These are phyloP conservation scores for Pocillopora damicornis DNA, from an alignment of 64 coral and sea anemone genomes.

Conservation along the genomic window DNA sequence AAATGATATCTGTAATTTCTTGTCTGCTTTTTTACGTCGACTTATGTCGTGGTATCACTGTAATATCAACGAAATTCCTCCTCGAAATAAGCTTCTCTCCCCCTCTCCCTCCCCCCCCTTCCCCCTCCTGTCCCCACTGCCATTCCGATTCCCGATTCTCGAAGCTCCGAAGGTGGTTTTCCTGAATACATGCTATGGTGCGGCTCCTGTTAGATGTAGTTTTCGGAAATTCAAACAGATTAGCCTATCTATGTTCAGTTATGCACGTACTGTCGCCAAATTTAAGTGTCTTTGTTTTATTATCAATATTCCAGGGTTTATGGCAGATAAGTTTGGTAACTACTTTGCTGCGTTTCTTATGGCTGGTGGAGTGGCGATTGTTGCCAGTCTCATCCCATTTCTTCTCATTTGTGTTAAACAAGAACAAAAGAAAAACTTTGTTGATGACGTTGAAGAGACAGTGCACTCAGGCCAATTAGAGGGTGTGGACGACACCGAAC, in stretches of 20 bases:
- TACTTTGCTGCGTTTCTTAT: slow-evolving; percentile 24
- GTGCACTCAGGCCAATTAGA: no score
- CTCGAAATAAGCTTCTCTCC: not conserved
- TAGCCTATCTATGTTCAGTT: not conserved
- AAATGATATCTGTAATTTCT: no score
- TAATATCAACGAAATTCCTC: not conserved
- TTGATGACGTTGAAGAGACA: not conserved
- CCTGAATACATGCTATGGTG: no score
- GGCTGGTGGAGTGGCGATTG: slow-evolving; percentile 14
- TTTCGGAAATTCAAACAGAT: no score
- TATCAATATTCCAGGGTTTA: not conserved
- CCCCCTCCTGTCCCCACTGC: not conserved
- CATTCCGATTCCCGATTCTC: not conserved
- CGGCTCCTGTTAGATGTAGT: no score
- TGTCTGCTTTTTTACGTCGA: no score
- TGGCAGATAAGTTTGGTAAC: slow-evolving; percentile 11
- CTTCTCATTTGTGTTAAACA: not conserved
- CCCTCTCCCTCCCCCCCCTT: no score
- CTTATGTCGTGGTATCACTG: not conserved
- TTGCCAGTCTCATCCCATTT: slow-evolving; percentile 2
- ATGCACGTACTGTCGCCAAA: not conserved
- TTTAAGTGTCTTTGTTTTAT: not conserved
- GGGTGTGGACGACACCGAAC: no score
- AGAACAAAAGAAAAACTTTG: not conserved
- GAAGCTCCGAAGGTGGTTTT: no score